Base-by-base conservation (phyloP, 2,888 invertebrate species). In the Pterostichus niger region DNA sequence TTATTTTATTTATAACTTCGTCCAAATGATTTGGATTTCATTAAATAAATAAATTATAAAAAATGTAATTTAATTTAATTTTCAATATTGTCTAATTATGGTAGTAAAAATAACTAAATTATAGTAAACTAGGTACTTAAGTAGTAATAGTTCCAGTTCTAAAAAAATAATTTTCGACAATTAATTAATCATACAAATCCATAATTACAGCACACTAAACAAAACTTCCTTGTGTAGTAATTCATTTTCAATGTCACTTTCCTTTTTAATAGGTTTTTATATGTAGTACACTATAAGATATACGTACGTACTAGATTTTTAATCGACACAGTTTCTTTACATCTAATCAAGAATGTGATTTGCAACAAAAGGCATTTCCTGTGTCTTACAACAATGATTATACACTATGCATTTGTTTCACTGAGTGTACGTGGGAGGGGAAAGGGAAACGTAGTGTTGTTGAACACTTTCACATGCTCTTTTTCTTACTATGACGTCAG, bases 401-500 rank as follows among this genome's bases (percentile, higher is more conserved):
- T 11, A 64, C 9, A n/a, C 5, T n/a, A 1, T 49, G 35, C 5
- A 64, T 35, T 64, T 64, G 13, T 64, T 13, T n/a, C 64, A 13
- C n/a, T 24, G 64, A 64, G 64, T 64, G 64, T 64, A 64, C 64
- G 31, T 40, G 40, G 40, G 40, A 40, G 40, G 40, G 40, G 5
- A 40, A 40, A 9, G 40, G 40, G 40, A 40, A 6, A 9, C 9
- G 9, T 40, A 40, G 9, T 40, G 40, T 40, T n/a, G 49, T 49
- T 49, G 49, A 11, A 59, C 76, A 79, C 78, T 79, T 79, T 79
- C 78, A 79, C 78, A 79, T 11, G 64, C 17, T 24, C 13, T 79
- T 79, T 79, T 79, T 59, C 13, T 56, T 61, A 17, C 11, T n/a
- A 35, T 61, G 78, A 79, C 78, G 78, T 79, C 78, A 79, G 61